Conservation (phyloP, 2,888 invertebrate genomes). For the Drosophila demipolita region DNA sequence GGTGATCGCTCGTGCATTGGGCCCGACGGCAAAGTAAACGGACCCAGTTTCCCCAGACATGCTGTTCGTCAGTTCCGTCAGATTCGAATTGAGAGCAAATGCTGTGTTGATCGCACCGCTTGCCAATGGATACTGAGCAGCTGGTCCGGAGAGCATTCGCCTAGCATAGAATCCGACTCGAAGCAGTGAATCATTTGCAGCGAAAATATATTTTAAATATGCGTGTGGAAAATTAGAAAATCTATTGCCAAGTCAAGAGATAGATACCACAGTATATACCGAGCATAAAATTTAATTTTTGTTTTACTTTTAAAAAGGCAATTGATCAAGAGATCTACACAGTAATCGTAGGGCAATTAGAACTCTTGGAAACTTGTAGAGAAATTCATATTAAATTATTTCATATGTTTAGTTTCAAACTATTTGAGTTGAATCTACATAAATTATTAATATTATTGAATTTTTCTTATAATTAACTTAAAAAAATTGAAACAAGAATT, state of each 20-base stretch:
- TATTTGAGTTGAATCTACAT: background rate
- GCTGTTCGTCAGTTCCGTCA: slow-evolving; percentile 1
- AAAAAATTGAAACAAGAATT: background rate
- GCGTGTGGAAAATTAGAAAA: slow-evolving; percentile 18
- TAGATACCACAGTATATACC: background rate
- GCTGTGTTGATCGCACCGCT: slow-evolving; percentile 28
- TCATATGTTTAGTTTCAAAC: background rate
- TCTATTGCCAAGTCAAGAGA: background rate
- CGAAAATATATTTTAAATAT: slow-evolving; percentile 32
- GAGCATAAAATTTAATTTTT: no score
- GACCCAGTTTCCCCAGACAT: slow-evolving; percentile 65
- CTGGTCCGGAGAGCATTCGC: slow-evolving; percentile 25
- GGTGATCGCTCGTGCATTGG: slow-evolving; percentile 78
- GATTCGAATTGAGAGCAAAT: slow-evolving; percentile 4
- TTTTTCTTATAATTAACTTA: background rate
- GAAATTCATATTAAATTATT: no score
- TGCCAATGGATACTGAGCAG: slow-evolving; percentile 48
- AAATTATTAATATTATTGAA: background rate
- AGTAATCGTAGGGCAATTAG: no score
- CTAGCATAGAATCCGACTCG: background rate
- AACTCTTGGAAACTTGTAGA: no score
- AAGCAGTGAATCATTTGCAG: slow-evolving; percentile 22
- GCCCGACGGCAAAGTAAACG: slow-evolving; percentile 83
- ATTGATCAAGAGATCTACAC: no score
- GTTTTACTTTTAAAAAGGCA: no score